Percentiles rank a stretch among this genome's conserved stretches.
Conservation (phyloP, 2,888 invertebrate genomes). For the Rhaphigaster nebulosa region DNA sequence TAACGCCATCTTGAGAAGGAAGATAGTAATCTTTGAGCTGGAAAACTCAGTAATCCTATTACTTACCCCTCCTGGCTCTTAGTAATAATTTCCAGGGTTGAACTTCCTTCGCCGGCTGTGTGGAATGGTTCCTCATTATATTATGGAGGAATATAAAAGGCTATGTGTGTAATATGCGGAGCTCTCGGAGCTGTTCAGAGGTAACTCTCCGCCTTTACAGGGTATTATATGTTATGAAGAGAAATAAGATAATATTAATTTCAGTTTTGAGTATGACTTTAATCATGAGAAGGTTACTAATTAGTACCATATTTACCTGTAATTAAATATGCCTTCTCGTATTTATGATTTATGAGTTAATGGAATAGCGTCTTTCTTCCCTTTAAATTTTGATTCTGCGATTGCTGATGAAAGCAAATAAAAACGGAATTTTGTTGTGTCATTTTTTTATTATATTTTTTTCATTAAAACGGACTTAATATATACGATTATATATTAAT, state of each 20-base stretch:
- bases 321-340: not conserved
- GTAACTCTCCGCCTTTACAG: not conserved
- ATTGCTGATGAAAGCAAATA: no score
- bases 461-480: no score
- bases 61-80: not conserved
- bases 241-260: not conserved
- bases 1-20: slow-evolving; percentile 45
- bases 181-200: not conserved
- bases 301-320: not conserved
- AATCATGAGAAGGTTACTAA: not conserved
- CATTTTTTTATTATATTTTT: no score
- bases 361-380: not conserved
- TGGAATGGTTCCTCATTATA: slow-evolving; percentile 12
- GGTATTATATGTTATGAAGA: not conserved
- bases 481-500: no score
- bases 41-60: slow-evolving; percentile 40
- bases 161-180: not conserved
- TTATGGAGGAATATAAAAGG: not conserved
- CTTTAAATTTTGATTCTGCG: no score
- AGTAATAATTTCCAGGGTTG: slow-evolving; percentile 30
- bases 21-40: slow-evolving; percentile 44
- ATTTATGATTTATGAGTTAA: not conserved
- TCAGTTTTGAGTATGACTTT: not conserved
- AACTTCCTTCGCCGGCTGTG: slow-evolving; percentile 33
- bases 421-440: no score